Conservation (phyloP, 2,888 invertebrate species). For the Dimorphilus gyrociliatus region DNA sequence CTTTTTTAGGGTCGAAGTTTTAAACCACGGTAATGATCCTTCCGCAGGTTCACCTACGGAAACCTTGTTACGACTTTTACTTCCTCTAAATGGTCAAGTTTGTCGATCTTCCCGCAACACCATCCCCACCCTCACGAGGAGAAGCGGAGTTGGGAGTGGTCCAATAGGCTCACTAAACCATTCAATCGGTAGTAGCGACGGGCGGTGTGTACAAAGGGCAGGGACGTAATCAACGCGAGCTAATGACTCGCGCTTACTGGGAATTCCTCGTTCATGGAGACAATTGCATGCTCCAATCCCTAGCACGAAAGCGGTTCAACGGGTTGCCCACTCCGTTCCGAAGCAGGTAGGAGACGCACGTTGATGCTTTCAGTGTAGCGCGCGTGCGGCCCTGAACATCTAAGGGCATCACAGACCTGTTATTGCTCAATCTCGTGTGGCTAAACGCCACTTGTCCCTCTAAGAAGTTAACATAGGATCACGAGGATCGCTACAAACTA, state of each 20-base stretch:
- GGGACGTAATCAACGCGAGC: slow-evolving; percentile 53
- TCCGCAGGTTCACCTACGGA: slow-evolving; percentile 49
- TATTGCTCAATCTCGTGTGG: slow-evolving; percentile 47
- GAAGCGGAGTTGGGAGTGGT: no score
- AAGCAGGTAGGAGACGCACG: slow-evolving; percentile 38
- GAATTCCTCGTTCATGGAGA: slow-evolving; percentile 49
- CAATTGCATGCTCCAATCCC: no score
- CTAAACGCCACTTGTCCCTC: slow-evolving; percentile 48
- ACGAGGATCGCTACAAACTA: no score
- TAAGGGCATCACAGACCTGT: slow-evolving; percentile 53
- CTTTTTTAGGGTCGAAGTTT: no score
- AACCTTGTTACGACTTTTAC: slow-evolving; percentile 52
- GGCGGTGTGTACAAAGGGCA: slow-evolving; percentile 55
- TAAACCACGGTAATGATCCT: slow-evolving; percentile 33
- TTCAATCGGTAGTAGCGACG: slow-evolving; percentile 55
- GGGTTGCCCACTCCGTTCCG: slow-evolving; percentile 51
- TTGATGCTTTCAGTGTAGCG: slow-evolving; percentile 40
- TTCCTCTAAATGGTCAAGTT: slow-evolving; percentile 48
- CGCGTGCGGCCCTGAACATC: slow-evolving; percentile 48
- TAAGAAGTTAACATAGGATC: slow-evolving; percentile 44
- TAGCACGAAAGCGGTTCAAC: slow-evolving; percentile 52
- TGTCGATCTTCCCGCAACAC: slow-evolving; percentile 46
- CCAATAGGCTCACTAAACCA: no score
- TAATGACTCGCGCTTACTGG: slow-evolving; percentile 53
- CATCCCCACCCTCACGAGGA: no score